These are phyloP conservation scores for Hypolimnas misippus DNA, from an alignment of 2,888 invertebrate species.

Conservation along the genomic window DNA sequence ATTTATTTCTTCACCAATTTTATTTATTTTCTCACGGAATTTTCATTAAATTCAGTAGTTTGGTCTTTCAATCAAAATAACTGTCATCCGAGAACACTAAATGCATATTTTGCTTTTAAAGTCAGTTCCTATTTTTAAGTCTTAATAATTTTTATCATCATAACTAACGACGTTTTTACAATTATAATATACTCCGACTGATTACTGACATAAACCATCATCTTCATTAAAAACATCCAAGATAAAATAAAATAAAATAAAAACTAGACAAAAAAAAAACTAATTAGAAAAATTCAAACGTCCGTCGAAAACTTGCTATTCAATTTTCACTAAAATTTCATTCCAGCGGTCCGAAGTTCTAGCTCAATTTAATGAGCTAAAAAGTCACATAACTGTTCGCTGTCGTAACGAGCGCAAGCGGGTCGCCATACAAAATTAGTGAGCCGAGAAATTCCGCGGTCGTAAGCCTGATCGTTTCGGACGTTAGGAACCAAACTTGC, in stretches of 20 bases:
- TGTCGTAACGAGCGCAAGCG: neutral
- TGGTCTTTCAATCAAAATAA: too few relatives aligned
- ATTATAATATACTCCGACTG: too few relatives aligned
- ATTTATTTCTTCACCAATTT: too few relatives aligned
- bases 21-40: too few relatives aligned
- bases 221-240: neutral
- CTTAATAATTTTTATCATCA: too few relatives aligned
- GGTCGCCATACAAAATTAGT: conserved; percentile 10
- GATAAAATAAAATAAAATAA: neutral
- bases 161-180: too few relatives aligned
- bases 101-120: too few relatives aligned
- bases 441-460: conserved; percentile 35
- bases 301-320: conserved; percentile 1
- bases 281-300: neutral
- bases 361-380: conserved; percentile 9
- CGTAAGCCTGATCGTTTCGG: conserved; percentile 41
- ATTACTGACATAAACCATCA: neutral
- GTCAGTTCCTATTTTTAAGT: too few relatives aligned
- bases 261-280: neutral
- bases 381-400: conserved; percentile 3
- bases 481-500: conserved; percentile 42
- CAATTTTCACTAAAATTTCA: conserved; percentile 9
- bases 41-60: too few relatives aligned
- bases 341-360: neutral
- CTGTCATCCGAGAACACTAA: too few relatives aligned